Evolutionary conservation across 1,140 invertebrate species (phyloP).

Genomic region (Diplogasteroides magnus): DNA sequence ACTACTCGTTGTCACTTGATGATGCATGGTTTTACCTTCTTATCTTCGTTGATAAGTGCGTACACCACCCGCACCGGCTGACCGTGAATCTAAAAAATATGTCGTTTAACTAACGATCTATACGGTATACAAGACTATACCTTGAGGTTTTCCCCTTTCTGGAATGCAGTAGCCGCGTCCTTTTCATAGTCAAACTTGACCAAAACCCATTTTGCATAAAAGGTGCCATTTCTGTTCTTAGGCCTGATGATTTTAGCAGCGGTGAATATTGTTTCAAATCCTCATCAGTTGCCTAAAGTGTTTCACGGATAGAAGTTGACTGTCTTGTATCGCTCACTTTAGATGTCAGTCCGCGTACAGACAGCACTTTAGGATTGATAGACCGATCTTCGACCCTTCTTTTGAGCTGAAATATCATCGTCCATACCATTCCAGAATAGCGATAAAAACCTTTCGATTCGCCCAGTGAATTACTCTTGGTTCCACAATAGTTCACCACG

Average conservation of each 20-base stretch:
- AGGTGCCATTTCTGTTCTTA: background rate
- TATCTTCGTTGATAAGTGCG: too few relatives aligned
- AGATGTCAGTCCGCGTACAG: slow-evolving; percentile 15
- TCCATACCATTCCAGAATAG: background rate
- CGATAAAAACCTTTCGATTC: background rate
- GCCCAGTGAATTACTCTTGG: slow-evolving; percentile 8
- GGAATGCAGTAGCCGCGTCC: slow-evolving; percentile 18
- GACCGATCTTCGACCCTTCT: slow-evolving; percentile 12
- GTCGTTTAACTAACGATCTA: too few relatives aligned
- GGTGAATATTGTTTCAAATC: slow-evolving; percentile 23
- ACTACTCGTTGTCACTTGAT: too few relatives aligned
- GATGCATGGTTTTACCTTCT: too few relatives aligned
- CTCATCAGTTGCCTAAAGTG: too few relatives aligned
- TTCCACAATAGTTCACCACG: slow-evolving; percentile 27
- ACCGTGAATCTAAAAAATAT: too few relatives aligned
- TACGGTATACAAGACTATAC: too few relatives aligned
- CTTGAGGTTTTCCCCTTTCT: slow-evolving; percentile 18
- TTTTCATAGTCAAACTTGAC: slow-evolving; percentile 17
- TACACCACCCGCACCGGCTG: slow-evolving; percentile 22
- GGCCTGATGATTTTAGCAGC: slow-evolving; percentile 12
- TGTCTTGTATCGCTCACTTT: too few relatives aligned
- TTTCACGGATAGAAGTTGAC: too few relatives aligned
- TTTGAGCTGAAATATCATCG: background rate
- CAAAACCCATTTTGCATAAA: slow-evolving; percentile 16
- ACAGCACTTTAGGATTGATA: slow-evolving; percentile 24